Evolutionary conservation across 2,113 vertebrate genomes (phyloP).

Genomic region (Panthera leo): DNA sequence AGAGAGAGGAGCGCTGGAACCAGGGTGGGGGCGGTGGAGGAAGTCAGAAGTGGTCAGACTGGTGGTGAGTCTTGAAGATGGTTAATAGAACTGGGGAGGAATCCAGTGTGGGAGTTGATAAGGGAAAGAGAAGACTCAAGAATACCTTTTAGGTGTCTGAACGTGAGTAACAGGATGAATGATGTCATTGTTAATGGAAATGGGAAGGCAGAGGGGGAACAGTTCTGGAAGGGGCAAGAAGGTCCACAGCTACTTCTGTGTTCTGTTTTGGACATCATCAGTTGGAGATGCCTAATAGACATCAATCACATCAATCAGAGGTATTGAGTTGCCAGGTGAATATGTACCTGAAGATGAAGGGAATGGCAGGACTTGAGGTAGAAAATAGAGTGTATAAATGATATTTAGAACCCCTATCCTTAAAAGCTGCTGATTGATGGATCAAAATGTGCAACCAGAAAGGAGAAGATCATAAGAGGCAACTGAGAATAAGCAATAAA

Average conservation of each 20-base stretch:
- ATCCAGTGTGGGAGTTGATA: neutral
- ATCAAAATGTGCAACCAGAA: neutral
- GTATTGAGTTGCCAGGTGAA: neutral
- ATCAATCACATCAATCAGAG: neutral
- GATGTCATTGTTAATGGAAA: neutral
- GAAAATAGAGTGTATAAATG: neutral
- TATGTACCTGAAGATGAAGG: neutral
- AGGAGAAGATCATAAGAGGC: neutral
- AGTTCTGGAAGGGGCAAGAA: neutral
- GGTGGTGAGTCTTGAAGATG: neutral
- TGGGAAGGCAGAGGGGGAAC: neutral
- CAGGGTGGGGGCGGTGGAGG: neutral
- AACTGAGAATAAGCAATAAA: neutral
- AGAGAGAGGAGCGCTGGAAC: neutral
- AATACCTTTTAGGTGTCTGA: neutral
- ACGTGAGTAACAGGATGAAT: neutral
- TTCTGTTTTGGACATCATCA: neutral
- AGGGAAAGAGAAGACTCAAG: neutral
- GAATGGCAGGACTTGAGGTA: neutral
- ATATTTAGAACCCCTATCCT: neutral
- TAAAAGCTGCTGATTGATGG: neutral
- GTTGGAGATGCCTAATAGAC: neutral
- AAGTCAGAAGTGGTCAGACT: neutral
- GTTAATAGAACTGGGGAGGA: neutral
- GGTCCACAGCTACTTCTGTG: neutral